Evolutionary conservation across 2,797 vertebrate species (phyloP).

Genomic region (Coendou prehensilis): DNA sequence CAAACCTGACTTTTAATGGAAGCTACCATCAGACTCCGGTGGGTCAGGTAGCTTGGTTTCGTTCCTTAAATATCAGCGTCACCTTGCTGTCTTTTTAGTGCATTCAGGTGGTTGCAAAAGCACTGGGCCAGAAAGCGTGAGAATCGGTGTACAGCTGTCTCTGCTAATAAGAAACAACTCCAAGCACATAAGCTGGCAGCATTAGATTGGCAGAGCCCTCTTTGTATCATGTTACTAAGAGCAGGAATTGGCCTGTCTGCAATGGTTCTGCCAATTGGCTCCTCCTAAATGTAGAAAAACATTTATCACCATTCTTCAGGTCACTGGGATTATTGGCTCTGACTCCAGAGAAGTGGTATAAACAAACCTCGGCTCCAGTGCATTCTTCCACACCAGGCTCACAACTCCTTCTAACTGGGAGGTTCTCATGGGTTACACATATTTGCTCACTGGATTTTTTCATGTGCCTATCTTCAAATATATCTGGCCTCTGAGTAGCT

Average conservation of each 20-base stretch:
- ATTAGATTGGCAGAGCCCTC: conserved; percentile 41
- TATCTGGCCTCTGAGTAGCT: neutral
- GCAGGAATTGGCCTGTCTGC: conserved; percentile 10
- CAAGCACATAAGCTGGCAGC: neutral
- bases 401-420: neutral
- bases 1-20: neutral
- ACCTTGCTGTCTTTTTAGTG: neutral
- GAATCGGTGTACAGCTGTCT: conserved; percentile 61
- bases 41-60: conserved; percentile 21
- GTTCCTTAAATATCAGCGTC: neutral
- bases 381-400: neutral
- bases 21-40: neutral
- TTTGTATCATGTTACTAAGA: conserved; percentile 26
- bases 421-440: neutral
- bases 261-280: conserved; percentile 55
- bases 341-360: conserved; percentile 52
- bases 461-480: neutral
- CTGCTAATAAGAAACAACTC: conserved; percentile 61
- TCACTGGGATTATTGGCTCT: conserved; percentile 57
- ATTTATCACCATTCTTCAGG: conserved; percentile 63
- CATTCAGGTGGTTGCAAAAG: conserved; percentile 21
- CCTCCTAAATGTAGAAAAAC: conserved; percentile 67
- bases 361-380: neutral
- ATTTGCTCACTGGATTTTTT: conserved; percentile 22
- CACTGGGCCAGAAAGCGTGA: conserved; percentile 29